Evolutionary conservation across 2,113 vertebrate species (phyloP), one percentile per base, ranked within the genome.

Genomic region (Proterorhinus semilunaris): DNA sequence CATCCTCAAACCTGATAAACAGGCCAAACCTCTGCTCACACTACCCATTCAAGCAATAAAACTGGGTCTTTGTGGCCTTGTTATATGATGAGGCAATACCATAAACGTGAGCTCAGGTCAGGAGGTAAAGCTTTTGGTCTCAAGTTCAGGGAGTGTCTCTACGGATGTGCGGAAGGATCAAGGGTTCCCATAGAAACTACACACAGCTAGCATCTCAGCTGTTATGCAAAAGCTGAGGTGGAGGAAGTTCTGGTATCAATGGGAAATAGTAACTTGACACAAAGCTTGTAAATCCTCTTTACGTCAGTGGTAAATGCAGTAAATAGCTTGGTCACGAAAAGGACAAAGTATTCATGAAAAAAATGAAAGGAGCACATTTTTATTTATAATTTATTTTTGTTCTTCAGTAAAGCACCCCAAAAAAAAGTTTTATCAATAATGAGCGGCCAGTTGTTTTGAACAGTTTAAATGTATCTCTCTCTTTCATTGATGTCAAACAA

Each of bases 141-240:
- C 17, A 1, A 11, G 55, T 58, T 42, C 21, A 58, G 27, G 55
- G 55, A 13, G 27, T 55, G 54, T 55, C 54, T 21, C 2, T 11
- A 17, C 36, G 53, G 27, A 36, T 36, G 3, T 36, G 53, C 53
- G 53, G 53, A 17, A 58, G 55, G 11, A 13, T 44, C 15, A 61
- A n/a, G 3, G 58, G 58, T 45, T 61, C 8, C 58, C 58, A 61
- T 61, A 45, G 58, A 61, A 61, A 61, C 58, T 15, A 45, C 42
- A n/a, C 42, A 45, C 42, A 8, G 57, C 27, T 9, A 44, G 36
- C 58, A 44, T 61, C 36, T 44, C 6, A n/a, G 57, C 57, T 44
- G 27, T 15, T 58, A 42, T 58, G 55, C 55, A 58, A 58, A 58
- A 10, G 10, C 53, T 10, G 10, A 27, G 6, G 53, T 55, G 53